Percentiles rank a stretch among this genome's conserved stretches.
These are phyloP conservation scores for Entomobrya multifasciata DNA, from an alignment of 2,888 invertebrate species.

Conservation along the genomic window DNA sequence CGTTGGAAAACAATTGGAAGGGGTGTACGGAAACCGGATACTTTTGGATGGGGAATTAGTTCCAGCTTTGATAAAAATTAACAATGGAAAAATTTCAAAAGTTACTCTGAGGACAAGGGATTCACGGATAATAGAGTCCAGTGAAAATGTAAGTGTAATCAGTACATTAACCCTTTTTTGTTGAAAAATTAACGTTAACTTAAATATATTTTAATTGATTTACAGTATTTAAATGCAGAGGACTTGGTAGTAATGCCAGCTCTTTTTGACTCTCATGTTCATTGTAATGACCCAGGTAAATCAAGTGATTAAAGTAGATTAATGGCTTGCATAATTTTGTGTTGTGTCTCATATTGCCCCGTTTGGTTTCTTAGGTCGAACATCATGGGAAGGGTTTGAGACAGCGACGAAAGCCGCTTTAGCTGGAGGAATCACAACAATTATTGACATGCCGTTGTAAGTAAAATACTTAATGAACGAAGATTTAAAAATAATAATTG, in stretches of 20 bases:
- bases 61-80: conserved; percentile 84
- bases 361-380: conserved; percentile 84
- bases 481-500: too few species aligned
- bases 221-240: conserved; percentile 82
- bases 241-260: conserved; percentile 86
- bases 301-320: too few species aligned
- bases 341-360: too few species aligned
- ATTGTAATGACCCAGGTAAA: conserved; percentile 88
- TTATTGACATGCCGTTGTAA: conserved; percentile 88
- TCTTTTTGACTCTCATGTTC: conserved; percentile 87
- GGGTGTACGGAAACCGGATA: conserved; percentile 80
- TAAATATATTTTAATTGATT: not conserved
- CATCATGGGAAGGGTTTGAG: conserved; percentile 87
- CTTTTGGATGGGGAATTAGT: conserved; percentile 83
- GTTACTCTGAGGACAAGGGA: conserved; percentile 80
- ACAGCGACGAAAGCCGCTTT: conserved; percentile 88
- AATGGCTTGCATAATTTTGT: too few species aligned
- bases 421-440: conserved; percentile 87
- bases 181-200: too few species aligned
- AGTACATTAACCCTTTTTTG: too few species aligned
- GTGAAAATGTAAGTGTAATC: conserved; percentile 26
- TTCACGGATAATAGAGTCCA: not conserved
- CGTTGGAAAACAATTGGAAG: conserved; percentile 1
- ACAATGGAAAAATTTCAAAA: conserved; percentile 84
- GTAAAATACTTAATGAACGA: conserved; percentile 69